Base-by-base conservation (phyloP, 1,140 invertebrate genomes). In the Camponotus floridanus region DNA sequence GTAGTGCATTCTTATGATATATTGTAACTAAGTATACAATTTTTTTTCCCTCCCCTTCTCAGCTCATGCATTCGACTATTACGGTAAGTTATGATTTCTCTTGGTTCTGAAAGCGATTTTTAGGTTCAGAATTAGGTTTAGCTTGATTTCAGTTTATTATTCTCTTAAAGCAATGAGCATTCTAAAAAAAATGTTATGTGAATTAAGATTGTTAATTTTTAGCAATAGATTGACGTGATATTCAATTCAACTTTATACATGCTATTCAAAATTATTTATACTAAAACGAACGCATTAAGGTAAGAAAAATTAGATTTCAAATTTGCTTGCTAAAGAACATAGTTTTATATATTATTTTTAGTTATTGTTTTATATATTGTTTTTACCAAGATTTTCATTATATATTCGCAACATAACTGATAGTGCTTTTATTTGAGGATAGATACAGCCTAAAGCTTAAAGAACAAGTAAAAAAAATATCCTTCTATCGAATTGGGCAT, bases 51-150 rank as follows among this genome's bases (percentile, higher is more conserved):
- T 96, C 96, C 96, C 95, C 94, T 95, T 96, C 96, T 95, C 97
- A 99, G 98, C 98, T 96, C 98, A 99, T 97, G 98, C 98, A 94
- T 98, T 98, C 96, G 98, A 99, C 96, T 99, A 99, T 97, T 99
- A 99, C 98, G 98, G 98, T 99, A 98, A 99, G 98, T 98, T 96
- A 96, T 96, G 96, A 96, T 97, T 97, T 96, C 96, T 96, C 95
- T 96, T 96, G 96, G 93, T 95, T 95, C 94, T 91, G 85, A 92
- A 91, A 83, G 42, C 90, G 87, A 89, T 18, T 89, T 86, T 92
- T 88, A 92, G 88, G 87, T 89, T 91, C 90, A 88, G 85, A 84
- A 51, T 74, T 90, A 90, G 88, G 86, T 83, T 90, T 90, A 90
- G 88, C 81, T 76, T 86, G 74, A 18, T 88, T 76, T 90, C 59